Conservation (phyloP, 2,888 invertebrate species). For the Hetaerina titia region DNA sequence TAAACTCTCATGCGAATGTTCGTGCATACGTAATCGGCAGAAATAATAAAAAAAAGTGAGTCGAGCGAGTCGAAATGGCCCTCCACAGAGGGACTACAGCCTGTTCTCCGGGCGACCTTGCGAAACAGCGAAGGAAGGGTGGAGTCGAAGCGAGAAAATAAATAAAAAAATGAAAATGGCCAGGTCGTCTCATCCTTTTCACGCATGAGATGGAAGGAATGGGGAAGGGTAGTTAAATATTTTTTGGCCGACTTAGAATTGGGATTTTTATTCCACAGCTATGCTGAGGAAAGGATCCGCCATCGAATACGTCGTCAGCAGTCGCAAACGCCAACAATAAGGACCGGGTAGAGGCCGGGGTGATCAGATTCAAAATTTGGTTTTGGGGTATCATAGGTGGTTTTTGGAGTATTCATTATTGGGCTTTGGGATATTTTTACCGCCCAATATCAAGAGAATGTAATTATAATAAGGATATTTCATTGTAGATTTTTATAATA, state of each 20-base stretch:
- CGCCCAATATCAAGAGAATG: too few relatives aligned
- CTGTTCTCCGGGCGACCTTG: constrained; percentile 24
- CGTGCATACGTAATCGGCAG: not conserved
- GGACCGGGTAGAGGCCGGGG: too few relatives aligned
- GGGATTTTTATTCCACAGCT: not conserved
- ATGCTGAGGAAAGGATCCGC: too few relatives aligned
- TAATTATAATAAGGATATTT: too few relatives aligned
- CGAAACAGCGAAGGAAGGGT: not conserved
- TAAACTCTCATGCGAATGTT: not conserved
- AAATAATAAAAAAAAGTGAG: not conserved
- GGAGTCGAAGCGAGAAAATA: not conserved
- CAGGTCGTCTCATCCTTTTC: not conserved
- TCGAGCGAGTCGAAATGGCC: not conserved
- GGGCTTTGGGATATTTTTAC: too few relatives aligned
- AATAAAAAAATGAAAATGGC: not conserved
- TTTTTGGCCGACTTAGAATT: not conserved
- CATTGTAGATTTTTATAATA: too few relatives aligned
- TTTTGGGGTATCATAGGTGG: too few relatives aligned
- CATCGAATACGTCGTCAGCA: too few relatives aligned
- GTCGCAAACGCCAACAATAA: too few relatives aligned
- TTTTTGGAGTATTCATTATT: too few relatives aligned
- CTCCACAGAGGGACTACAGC: not conserved
- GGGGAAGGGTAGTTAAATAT: not conserved
- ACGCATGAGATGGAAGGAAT: not conserved
- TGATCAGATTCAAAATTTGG: too few relatives aligned